Evolutionary conservation across 2,113 vertebrate species (phyloP).

Genomic region (Datnioides undecimradiatus): DNA sequence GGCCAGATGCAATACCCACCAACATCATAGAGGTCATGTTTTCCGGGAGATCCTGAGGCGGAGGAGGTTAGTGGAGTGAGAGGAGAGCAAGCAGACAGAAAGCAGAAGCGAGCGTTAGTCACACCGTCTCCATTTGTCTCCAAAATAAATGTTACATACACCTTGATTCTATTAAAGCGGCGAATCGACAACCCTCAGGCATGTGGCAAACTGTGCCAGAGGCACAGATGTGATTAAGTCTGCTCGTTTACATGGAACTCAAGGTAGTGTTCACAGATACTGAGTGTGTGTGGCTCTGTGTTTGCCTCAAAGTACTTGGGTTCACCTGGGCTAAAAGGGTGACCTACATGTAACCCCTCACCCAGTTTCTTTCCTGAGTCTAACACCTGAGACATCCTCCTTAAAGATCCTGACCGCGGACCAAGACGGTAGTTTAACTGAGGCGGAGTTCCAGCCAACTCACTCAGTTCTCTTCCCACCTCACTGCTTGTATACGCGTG

Average conservation of each 20-base stretch:
- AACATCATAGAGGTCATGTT: conserved; percentile 76
- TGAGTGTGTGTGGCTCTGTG: background rate
- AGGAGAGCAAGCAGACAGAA: conserved; percentile 42
- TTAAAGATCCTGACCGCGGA: background rate
- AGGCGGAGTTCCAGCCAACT: conserved; percentile 13
- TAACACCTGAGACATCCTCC: background rate
- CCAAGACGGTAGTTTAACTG: conserved; percentile 3
- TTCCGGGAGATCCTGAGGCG: conserved; percentile 78
- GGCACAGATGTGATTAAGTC: background rate
- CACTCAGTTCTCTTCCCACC: background rate
- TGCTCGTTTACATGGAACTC: background rate
- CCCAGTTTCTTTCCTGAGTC: background rate
- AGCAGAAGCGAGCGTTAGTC: conserved; percentile 63
- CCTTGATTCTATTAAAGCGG: conserved; percentile 3
- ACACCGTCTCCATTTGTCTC: conserved; percentile 10
- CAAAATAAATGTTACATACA: background rate
- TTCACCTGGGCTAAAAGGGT: background rate
- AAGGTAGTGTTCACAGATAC: background rate
- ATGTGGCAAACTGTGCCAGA: background rate
- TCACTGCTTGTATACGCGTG: background rate
- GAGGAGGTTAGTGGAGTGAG: conserved; percentile 59
- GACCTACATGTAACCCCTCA: background rate
- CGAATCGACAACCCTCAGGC: background rate
- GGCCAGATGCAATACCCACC: conserved; percentile 71
- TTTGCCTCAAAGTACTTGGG: background rate